phyloP scores from a whole-genome alignment of 2,888 invertebrate genomes.

The Azorinus chamasolen region DNA sequence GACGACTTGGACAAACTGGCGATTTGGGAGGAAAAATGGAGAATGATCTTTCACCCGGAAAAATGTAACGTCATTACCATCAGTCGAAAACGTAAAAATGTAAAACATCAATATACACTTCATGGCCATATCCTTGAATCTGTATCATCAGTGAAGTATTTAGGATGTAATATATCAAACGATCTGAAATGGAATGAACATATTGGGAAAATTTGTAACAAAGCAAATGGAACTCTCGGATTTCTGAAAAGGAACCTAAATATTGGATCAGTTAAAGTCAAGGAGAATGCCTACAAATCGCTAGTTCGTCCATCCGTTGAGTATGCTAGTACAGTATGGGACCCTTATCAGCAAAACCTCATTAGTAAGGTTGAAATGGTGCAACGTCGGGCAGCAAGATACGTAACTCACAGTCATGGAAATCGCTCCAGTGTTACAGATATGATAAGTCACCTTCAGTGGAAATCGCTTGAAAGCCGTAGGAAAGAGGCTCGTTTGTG shows the following conservation, averaged over 20 bases:
- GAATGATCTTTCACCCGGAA: not conserved
- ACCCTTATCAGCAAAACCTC: not conserved
- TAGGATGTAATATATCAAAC: too few relatives aligned
- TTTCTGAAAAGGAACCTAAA: conserved; percentile 8
- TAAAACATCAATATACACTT: not conserved
- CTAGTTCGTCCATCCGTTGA: not conserved
- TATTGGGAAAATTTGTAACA: too few relatives aligned
- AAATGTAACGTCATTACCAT: not conserved
- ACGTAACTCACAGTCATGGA: not conserved
- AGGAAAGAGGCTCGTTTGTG: conserved; percentile 1
- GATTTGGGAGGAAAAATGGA: conserved; percentile 1
- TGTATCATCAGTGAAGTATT: not conserved
- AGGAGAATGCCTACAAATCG: conserved; percentile 8
- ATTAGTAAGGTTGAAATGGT: not conserved
- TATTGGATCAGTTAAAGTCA: not conserved
- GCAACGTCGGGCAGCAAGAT: not conserved
- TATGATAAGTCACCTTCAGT: not conserved
- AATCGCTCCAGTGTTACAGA: conserved; percentile 8
- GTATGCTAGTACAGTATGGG: not conserved
- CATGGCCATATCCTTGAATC: conserved; percentile 5
- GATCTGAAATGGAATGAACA: too few relatives aligned
- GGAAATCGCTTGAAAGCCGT: conserved; percentile 6
- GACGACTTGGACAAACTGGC: conserved; percentile 25
- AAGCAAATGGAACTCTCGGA: conserved; percentile 1
- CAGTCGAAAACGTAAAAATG: not conserved